These are phyloP conservation scores for Carabus problematicus DNA, from an alignment of 2,888 invertebrate genomes.

Conservation along the genomic window DNA sequence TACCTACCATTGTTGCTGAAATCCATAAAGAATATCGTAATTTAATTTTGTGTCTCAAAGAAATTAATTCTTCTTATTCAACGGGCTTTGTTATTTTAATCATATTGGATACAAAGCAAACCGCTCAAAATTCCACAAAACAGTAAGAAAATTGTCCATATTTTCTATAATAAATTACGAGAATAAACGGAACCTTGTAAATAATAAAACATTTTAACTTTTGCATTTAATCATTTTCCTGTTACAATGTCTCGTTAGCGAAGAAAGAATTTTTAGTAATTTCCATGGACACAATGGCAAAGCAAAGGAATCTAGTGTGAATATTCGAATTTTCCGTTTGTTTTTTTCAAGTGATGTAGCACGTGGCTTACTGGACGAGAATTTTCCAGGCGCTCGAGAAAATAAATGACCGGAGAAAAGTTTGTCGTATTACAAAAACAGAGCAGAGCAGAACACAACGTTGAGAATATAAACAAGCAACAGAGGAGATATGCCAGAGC, in stretches of 20 bases:
- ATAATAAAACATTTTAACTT: not conserved
- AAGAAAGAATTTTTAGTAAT: slow-evolving; percentile 3
- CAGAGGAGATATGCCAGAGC: not conserved
- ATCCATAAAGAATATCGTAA: not conserved
- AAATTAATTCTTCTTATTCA: not conserved
- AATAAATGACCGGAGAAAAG: slow-evolving; percentile 35
- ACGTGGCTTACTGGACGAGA: no score
- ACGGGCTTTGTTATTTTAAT: slow-evolving; percentile 6
- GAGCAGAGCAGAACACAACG: slow-evolving; percentile 15
- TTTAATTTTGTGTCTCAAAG: not conserved
- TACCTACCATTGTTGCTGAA: no score
- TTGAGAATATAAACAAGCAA: slow-evolving; percentile 37
- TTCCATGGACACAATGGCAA: not conserved
- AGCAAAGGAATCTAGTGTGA: not conserved
- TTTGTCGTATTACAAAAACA: slow-evolving; percentile 39
- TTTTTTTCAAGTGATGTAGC: not conserved
- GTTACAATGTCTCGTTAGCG: not conserved
- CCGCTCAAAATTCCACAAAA: no score
- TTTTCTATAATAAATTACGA: not conserved
- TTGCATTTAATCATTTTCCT: not conserved
- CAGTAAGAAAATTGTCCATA: no score
- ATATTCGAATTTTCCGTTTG: not conserved
- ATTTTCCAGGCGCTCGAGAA: not conserved
- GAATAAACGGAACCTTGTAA: not conserved
- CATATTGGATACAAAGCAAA: not conserved